Percentiles rank a stretch among this genome's conserved stretches.
phyloP scores from a whole-genome alignment of 2,888 invertebrate genomes.

The Agriopis aurantiaria region DNA sequence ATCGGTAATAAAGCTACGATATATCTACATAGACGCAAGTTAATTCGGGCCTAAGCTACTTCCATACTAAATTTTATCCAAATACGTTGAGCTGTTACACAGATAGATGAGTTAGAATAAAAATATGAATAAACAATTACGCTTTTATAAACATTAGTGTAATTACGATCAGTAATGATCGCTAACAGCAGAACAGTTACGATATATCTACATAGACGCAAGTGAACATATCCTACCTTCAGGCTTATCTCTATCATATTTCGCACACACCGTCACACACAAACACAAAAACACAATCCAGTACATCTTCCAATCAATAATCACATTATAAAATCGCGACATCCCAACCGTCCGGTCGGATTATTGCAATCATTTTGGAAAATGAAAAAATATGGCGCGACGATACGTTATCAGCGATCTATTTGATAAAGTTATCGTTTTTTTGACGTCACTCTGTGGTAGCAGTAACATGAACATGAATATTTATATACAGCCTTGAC shows the following conservation, averaged over 20 bases:
- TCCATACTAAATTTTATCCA: too few relatives aligned
- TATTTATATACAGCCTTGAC: conserved; percentile 57
- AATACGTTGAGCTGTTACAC: too few relatives aligned
- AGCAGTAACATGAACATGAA: conserved; percentile 22
- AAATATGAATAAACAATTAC: too few relatives aligned
- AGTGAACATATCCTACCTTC: conserved; percentile 14
- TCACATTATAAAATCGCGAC: conserved; percentile 47
- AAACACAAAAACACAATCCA: conserved; percentile 59
- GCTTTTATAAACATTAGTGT: too few relatives aligned
- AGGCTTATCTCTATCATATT: conserved; percentile 40
- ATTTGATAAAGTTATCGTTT: conserved; percentile 62
- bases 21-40: too few relatives aligned
- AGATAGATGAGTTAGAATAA: too few relatives aligned
- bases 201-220: background rate
- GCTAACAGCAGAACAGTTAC: background rate
- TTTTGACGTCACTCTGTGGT: conserved; percentile 59
- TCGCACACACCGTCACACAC: conserved; percentile 58
- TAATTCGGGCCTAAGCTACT: too few relatives aligned
- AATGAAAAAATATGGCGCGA: conserved; percentile 60
- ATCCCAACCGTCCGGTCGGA: conserved; percentile 32
- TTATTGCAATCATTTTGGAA: conserved; percentile 53
- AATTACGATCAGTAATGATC: background rate
- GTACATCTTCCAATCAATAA: conserved; percentile 56
- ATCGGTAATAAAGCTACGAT: too few relatives aligned
- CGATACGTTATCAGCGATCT: conserved; percentile 72